Conservation (phyloP, 2,113 vertebrate genomes). For the Peromyscus leucopus region DNA sequence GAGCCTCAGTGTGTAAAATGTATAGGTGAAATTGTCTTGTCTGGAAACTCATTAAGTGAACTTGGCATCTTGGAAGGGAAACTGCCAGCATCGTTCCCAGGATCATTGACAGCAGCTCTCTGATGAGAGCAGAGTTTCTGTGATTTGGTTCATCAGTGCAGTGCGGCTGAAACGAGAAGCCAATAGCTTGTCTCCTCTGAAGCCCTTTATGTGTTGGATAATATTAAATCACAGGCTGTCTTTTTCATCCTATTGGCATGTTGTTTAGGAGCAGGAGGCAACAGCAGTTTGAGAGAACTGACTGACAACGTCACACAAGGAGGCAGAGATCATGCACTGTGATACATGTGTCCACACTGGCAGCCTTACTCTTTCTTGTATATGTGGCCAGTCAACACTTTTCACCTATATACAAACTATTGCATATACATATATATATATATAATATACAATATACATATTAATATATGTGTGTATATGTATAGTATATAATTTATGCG, state of each 20-base stretch:
- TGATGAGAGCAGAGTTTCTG: slow-evolving; percentile 28
- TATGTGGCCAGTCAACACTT: neutral
- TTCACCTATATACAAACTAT: too few species aligned
- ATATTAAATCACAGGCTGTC: slow-evolving; percentile 3
- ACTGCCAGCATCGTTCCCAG: slow-evolving; percentile 35
- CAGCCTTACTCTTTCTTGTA: neutral
- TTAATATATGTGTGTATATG: too few species aligned
- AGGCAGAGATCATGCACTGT: neutral
- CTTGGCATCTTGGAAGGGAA: slow-evolving; percentile 40
- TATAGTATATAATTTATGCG: too few species aligned
- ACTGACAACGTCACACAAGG: neutral
- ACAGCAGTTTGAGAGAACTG: neutral
- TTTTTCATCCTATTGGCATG: neutral
- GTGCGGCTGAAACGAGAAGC: slow-evolving; percentile 54
- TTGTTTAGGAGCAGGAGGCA: neutral
- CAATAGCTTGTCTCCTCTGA: slow-evolving; percentile 45
- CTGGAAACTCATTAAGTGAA: slow-evolving; percentile 39
- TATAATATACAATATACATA: too few species aligned
- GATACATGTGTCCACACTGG: neutral
- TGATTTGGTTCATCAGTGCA: slow-evolving; percentile 11
- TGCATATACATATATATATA: neutral
- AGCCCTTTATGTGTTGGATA: slow-evolving; percentile 36
- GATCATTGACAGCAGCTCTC: slow-evolving; percentile 44
- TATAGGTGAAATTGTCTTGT: slow-evolving; percentile 32
- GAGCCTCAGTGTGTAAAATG: neutral